Percentiles rank a stretch among this genome's conserved stretches.
These are phyloP conservation scores for Rhopilema esculentum DNA, from an alignment of 30 jellyfish, hydroid and myxozoan species.

Conservation along the genomic window DNA sequence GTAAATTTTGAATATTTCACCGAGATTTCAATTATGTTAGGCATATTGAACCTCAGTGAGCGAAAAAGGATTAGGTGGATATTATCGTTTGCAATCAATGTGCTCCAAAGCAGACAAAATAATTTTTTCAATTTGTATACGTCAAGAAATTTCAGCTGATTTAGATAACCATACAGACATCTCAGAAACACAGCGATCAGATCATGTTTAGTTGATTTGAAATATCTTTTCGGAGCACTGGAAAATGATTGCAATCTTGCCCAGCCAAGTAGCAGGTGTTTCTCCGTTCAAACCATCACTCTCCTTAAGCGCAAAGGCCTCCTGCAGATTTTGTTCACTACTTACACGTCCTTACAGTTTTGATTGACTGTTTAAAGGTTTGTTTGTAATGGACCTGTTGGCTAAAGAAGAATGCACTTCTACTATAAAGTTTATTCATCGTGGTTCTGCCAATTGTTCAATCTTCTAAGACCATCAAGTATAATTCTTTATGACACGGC, in stretches of 20 bases:
- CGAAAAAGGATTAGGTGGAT: not conserved
- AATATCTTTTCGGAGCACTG: not conserved
- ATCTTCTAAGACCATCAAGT: not conserved
- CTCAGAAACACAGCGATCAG: not conserved
- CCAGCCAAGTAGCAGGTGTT: slow-evolving; percentile 31
- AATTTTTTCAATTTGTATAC: not conserved
- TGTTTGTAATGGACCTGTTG: not conserved
- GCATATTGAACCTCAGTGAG: not conserved
- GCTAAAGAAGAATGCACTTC: not conserved
- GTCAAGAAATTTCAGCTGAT: not conserved
- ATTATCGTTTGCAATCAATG: not conserved
- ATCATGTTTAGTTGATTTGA: not conserved
- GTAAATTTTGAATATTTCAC: not conserved
- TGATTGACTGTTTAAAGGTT: not conserved
- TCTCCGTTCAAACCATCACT: not conserved
- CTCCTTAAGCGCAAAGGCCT: slow-evolving; percentile 3
- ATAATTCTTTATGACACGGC: not conserved
- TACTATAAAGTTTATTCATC: not conserved
- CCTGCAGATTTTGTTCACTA: slow-evolving; percentile 24
- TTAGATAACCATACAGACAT: not conserved
- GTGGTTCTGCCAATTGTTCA: not conserved
- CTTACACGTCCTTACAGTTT: not conserved
- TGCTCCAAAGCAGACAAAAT: not conserved
- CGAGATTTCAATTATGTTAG: not conserved
- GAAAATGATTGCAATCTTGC: not conserved